Conservation (phyloP, 2,888 invertebrate species). For the Fragum fragum region DNA sequence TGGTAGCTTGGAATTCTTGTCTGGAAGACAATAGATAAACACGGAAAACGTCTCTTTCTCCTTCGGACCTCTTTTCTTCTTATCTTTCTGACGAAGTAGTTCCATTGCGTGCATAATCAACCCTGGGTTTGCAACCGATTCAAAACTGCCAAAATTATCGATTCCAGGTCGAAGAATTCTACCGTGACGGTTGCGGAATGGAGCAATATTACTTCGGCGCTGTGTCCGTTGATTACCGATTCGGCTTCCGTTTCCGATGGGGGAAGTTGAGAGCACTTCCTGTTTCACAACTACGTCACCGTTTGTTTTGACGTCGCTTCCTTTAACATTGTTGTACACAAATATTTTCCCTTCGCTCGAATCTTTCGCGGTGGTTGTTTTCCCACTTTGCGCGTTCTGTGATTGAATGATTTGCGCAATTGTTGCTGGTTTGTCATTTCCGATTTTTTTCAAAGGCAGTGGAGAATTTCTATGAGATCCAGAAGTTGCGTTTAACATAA, state of each 20-base stretch:
- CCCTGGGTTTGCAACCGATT: conserved; percentile 61
- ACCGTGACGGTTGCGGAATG: conserved; percentile 57
- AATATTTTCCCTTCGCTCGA: conserved; percentile 61
- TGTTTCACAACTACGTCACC: conserved; percentile 16
- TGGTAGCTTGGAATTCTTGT: conserved; percentile 71
- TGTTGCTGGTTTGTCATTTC: conserved; percentile 57
- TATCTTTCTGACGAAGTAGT: conserved; percentile 64
- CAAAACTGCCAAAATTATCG: conserved; percentile 63
- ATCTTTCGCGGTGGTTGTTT: conserved; percentile 29
- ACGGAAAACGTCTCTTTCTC: conserved; percentile 74
- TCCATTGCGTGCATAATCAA: conserved; percentile 71
- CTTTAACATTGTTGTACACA: conserved; percentile 50
- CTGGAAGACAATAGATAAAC: conserved; percentile 73
- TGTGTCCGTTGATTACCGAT: not conserved
- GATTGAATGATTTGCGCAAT: conserved; percentile 65
- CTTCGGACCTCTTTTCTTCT: conserved; percentile 73
- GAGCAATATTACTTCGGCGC: conserved; percentile 29
- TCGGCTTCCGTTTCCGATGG: conserved; percentile 11
- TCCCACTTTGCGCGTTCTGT: conserved; percentile 35
- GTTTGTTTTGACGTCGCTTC: not conserved
- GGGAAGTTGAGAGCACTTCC: conserved; percentile 10
- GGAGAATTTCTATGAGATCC: not conserved
- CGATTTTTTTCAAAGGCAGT: conserved; percentile 25
- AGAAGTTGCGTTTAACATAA: conserved; percentile 56
- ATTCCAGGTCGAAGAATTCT: conserved; percentile 65